These are phyloP conservation scores for Cerastoderma edule DNA, from an alignment of 2,888 invertebrate genomes.

Conservation along the genomic window DNA sequence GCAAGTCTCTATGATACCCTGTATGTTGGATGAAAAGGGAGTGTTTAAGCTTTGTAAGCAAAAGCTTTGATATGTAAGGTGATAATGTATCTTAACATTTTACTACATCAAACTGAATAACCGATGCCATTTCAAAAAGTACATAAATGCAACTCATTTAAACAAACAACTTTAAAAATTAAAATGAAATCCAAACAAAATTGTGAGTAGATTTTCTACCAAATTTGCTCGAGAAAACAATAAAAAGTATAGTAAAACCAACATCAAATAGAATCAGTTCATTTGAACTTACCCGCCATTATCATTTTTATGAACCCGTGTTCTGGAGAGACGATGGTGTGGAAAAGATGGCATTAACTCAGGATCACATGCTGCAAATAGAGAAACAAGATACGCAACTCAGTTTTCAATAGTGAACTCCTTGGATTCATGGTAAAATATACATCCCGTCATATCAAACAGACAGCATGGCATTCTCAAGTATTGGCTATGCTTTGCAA, in stretches of 20 bases:
- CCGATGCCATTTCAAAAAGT: background rate
- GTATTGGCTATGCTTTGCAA: background rate
- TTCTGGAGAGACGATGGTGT: constrained; percentile 91
- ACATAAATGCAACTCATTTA: background rate
- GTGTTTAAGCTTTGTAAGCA: no score
- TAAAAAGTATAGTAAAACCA: no score
- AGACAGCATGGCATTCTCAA: background rate
- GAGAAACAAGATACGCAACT: background rate
- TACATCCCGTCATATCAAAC: background rate
- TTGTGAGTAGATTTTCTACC: background rate
- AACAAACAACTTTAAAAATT: background rate
- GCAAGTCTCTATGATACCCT: no score
- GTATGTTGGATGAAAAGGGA: no score
- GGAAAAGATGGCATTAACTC: constrained; percentile 99
- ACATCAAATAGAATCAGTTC: no score
- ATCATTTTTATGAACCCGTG: constrained; percentile 69
- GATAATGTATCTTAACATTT: no score
- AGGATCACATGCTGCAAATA: constrained; percentile 94
- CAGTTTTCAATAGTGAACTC: no score
- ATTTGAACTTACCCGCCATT: constrained; percentile 66
- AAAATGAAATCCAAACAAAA: background rate
- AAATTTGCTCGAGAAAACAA: background rate
- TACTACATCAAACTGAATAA: no score
- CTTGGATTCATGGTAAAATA: no score
- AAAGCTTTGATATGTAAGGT: no score